Evolutionary conservation across 2,888 invertebrate species (phyloP).

Genomic region (Caenorhabditis virilis): DNA sequence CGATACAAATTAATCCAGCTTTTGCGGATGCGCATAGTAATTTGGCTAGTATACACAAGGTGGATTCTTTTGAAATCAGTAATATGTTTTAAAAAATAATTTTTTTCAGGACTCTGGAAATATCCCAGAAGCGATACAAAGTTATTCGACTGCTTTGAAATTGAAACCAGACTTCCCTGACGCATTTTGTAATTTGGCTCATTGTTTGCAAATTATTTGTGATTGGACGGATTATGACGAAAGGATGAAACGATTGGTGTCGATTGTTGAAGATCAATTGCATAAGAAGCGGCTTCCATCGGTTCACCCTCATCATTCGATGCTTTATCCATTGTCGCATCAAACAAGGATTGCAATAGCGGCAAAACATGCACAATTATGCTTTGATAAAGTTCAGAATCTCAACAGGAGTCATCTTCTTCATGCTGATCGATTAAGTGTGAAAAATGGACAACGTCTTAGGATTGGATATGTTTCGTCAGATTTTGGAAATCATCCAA

Average conservation of each 20-base stretch:
- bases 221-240: constrained; percentile 95
- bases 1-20: constrained; percentile 96
- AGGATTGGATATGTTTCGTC: constrained; percentile 96
- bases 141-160: constrained; percentile 89
- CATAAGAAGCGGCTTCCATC: constrained; percentile 91
- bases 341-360: constrained; percentile 88
- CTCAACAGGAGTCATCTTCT: constrained; percentile 82
- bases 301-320: constrained; percentile 99
- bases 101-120: constrained; percentile 97
- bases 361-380: constrained; percentile 89
- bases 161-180: constrained; percentile 97
- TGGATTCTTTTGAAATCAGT: no score
- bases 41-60: constrained; percentile 96
- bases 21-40: constrained; percentile 99
- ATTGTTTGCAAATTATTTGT: constrained; percentile 95
- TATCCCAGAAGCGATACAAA: constrained; percentile 93
- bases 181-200: constrained; percentile 96
- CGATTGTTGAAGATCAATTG: constrained; percentile 91
- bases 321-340: constrained; percentile 95
- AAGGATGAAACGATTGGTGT: constrained; percentile 84
- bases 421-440: constrained; percentile 72
- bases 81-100: no score
- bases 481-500: constrained; percentile 99
- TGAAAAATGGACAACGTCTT: constrained; percentile 73
- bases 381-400: constrained; percentile 90